Percentiles rank a stretch among this genome's conserved stretches.
Conservation (phyloP, 2,797 vertebrate genomes). For the Myripristis jacobus region DNA sequence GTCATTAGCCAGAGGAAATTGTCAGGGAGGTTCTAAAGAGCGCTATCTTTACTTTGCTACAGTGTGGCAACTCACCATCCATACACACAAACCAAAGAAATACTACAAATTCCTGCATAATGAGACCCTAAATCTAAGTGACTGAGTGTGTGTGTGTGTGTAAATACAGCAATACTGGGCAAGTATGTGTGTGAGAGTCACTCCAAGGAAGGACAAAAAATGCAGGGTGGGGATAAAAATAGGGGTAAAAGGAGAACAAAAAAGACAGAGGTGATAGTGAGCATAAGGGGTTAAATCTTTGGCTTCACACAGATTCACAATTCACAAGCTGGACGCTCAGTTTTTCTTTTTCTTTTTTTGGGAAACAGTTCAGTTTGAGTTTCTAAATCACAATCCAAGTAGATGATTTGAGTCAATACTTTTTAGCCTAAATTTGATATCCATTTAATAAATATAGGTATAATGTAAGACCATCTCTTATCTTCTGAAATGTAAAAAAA, state of each 20-base stretch:
- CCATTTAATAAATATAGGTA: no score
- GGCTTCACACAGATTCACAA: no score
- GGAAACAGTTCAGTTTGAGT: no score
- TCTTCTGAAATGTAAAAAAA: no score
- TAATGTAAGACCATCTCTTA: no score
- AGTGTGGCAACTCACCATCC: slow-evolving; percentile 88
- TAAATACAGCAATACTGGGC: slow-evolving; percentile 62
- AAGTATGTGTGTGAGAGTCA: slow-evolving; percentile 58
- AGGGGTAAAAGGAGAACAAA: background rate
- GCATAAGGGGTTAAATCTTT: background rate
- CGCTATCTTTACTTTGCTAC: slow-evolving; percentile 73
- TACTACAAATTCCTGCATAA: slow-evolving; percentile 97
- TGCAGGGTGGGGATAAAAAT: slow-evolving; percentile 22
- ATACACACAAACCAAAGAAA: slow-evolving; percentile 92
- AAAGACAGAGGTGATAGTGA: background rate
- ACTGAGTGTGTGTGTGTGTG: slow-evolving; percentile 41
- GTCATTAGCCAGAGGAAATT: slow-evolving; percentile 77
- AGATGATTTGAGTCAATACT: no score
- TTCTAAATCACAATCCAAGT: no score
- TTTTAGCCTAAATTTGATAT: no score
- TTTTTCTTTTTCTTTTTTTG: no score
- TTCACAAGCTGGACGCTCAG: no score
- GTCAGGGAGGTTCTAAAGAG: slow-evolving; percentile 78
- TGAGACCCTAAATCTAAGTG: slow-evolving; percentile 68
- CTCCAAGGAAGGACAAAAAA: slow-evolving; percentile 47